Conservation (phyloP, 1,140 invertebrate genomes). For the Protaetia brevitarsis region DNA sequence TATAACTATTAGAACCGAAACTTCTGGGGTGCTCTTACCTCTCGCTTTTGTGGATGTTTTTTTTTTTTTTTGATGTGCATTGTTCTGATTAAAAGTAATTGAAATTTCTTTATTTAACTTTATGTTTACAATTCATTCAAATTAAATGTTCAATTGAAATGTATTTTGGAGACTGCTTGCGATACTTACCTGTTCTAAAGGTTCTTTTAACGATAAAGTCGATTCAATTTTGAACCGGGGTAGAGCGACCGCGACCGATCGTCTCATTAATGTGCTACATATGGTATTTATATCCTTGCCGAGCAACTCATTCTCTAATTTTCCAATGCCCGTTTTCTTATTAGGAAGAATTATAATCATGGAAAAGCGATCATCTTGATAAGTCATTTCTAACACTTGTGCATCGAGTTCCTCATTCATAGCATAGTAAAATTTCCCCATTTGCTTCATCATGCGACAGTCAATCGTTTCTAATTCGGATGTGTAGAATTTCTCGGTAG, state of each 20-base stretch:
- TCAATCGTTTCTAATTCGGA: slow-evolving; percentile 48
- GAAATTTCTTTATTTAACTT: too few relatives aligned
- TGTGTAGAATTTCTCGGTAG: slow-evolving; percentile 51
- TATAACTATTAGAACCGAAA: too few relatives aligned
- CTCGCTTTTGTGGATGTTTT: too few relatives aligned
- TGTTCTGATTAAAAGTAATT: too few relatives aligned
- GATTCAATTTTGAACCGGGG: slow-evolving; percentile 72
- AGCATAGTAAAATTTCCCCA: slow-evolving; percentile 53
- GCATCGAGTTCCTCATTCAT: slow-evolving; percentile 53
- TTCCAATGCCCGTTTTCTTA: slow-evolving; percentile 55
- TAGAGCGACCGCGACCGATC: slow-evolving; percentile 46
- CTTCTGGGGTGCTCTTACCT: too few relatives aligned
- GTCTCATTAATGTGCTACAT: slow-evolving; percentile 31
- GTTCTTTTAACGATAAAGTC: slow-evolving; percentile 55
- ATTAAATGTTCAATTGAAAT: too few relatives aligned
- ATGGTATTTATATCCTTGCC: slow-evolving; percentile 38
- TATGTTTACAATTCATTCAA: too few relatives aligned
- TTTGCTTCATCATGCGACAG: slow-evolving; percentile 64
- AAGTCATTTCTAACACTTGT: slow-evolving; percentile 58
- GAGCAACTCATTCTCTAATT: slow-evolving; percentile 41
- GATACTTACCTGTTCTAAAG: slow-evolving; percentile 55
- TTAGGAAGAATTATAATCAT: slow-evolving; percentile 67
- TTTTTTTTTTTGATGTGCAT: too few relatives aligned
- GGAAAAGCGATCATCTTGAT: slow-evolving; percentile 56
- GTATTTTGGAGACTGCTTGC: too few relatives aligned